A percentile compares a stretch with the other conserved stretches of the same genome.
These are phyloP conservation scores for Hybos culiciformis DNA, from an alignment of 2,888 invertebrate species.

Conservation along the genomic window DNA sequence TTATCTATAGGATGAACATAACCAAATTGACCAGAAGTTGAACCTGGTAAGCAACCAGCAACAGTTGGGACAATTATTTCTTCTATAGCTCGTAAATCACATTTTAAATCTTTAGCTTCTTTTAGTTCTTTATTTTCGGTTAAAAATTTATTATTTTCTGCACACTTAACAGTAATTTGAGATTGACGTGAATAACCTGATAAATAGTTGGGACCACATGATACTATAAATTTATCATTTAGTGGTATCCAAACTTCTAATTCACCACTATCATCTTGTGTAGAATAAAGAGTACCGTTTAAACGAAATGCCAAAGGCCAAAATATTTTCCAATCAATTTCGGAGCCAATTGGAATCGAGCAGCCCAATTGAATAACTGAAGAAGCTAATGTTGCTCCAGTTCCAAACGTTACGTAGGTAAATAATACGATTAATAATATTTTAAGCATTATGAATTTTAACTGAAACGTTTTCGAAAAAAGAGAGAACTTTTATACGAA, in stretches of 20 bases:
- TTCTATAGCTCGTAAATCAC: constrained; percentile 23
- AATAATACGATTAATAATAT: no score
- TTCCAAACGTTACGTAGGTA: no score
- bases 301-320: constrained; percentile 16
- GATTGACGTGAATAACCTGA: constrained; percentile 12
- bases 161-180: constrained; percentile 13
- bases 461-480: no score
- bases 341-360: constrained; percentile 14
- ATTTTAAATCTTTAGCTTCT: constrained; percentile 15
- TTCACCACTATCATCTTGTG: background rate
- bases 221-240: constrained; percentile 14
- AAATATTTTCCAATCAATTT: constrained; percentile 14
- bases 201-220: constrained; percentile 19
- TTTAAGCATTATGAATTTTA: no score
- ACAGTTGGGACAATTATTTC: constrained; percentile 19
- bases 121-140: constrained; percentile 6
- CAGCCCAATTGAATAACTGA: no score
- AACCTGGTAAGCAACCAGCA: constrained; percentile 17
- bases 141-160: constrained; percentile 11
- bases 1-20: constrained; percentile 21
- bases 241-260: background rate
- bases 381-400: no score
- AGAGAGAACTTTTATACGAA: no score
- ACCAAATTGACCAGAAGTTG: constrained; percentile 19
- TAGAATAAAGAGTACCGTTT: constrained; percentile 14